These are phyloP conservation scores for Hydrotaea diabolus DNA, from an alignment of 2,888 invertebrate genomes.

Conservation along the genomic window DNA sequence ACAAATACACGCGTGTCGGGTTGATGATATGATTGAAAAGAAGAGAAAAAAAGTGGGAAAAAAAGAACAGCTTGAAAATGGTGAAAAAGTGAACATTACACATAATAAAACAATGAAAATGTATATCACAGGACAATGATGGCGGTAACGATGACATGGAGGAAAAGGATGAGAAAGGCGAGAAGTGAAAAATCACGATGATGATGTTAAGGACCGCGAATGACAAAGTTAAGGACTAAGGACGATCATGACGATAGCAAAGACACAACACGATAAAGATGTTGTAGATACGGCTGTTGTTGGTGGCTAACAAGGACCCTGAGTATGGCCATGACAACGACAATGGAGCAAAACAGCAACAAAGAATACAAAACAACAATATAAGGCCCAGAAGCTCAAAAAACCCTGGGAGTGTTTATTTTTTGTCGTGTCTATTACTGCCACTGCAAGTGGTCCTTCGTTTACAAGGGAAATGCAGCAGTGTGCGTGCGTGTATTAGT, in stretches of 20 bases:
- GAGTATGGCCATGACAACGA: slow-evolving; percentile 23
- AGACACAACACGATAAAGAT: background rate
- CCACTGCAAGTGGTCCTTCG: background rate
- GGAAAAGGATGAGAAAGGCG: background rate
- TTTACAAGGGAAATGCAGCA: background rate
- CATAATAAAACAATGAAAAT: slow-evolving; percentile 54
- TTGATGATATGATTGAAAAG: background rate
- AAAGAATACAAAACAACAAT: background rate
- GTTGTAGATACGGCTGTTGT: background rate
- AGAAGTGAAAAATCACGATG: background rate
- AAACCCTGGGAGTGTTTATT: background rate
- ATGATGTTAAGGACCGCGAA: background rate
- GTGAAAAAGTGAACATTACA: slow-evolving; percentile 43
- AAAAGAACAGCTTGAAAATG: background rate
- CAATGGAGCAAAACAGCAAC: background rate
- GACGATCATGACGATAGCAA: background rate
- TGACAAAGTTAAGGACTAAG: background rate
- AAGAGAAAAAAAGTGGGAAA: background rate
- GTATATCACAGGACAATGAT: background rate
- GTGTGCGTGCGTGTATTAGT: background rate
- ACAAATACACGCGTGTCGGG: background rate
- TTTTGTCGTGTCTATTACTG: background rate
- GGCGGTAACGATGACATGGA: background rate
- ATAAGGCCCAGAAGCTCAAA: background rate
- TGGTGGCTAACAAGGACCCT: background rate